Evolutionary conservation across 2,113 vertebrate genomes (phyloP).

Genomic region (Gopherus flavomarginatus): DNA sequence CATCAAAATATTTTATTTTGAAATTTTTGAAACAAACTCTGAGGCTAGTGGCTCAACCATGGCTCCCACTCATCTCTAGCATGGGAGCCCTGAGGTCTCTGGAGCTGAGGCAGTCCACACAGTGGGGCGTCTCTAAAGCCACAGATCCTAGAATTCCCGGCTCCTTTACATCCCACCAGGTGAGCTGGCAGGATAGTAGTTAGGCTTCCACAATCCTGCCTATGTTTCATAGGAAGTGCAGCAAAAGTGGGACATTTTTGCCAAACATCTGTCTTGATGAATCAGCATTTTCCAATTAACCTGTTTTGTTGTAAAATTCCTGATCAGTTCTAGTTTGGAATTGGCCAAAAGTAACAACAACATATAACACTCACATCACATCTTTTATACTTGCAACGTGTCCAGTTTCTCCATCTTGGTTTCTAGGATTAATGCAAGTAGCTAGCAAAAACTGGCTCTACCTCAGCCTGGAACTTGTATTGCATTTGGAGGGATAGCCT

Average conservation of each 20-base stretch:
- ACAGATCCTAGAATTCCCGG: background rate
- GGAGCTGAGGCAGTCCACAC: background rate
- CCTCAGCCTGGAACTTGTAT: background rate
- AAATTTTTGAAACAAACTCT: background rate
- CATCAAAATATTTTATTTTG: background rate
- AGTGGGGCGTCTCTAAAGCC: background rate
- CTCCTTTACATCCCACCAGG: background rate
- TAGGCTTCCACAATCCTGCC: background rate
- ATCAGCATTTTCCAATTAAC: background rate
- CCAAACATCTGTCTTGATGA: background rate
- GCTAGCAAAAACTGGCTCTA: background rate
- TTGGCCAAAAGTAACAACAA: background rate
- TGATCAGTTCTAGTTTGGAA: background rate
- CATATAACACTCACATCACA: background rate
- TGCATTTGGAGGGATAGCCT: background rate
- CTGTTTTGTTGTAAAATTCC: background rate
- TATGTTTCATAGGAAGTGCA: background rate
- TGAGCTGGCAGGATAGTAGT: background rate
- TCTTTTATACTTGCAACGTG: background rate
- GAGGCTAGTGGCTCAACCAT: background rate
- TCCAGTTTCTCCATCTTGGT: background rate
- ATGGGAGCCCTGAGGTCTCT: background rate
- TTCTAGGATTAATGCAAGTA: background rate
- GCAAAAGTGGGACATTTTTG: background rate
- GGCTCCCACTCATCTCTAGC: background rate